These are phyloP conservation scores for Drosophila falleni DNA, from an alignment of 2,888 invertebrate genomes.

Conservation along the genomic window DNA sequence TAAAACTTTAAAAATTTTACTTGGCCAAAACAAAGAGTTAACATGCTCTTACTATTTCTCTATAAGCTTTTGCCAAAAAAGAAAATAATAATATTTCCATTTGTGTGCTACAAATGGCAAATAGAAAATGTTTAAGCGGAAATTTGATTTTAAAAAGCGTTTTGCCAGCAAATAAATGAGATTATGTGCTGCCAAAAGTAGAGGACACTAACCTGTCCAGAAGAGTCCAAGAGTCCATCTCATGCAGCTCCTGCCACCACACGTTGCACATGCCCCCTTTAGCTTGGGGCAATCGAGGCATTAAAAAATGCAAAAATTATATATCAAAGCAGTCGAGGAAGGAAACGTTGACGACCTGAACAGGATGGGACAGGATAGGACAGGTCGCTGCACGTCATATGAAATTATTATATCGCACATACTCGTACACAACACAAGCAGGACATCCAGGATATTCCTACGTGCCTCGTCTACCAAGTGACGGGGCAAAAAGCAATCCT, in stretches of 20 bases:
- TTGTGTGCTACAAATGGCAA: slow-evolving; percentile 65
- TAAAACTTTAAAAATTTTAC: slow-evolving; percentile 13
- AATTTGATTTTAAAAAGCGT: slow-evolving; percentile 84
- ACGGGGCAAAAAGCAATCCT: slow-evolving; percentile 45
- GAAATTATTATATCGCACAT: slow-evolving; percentile 78
- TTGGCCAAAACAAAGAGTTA: slow-evolving; percentile 11
- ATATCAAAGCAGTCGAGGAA: slow-evolving; percentile 74
- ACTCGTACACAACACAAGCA: slow-evolving; percentile 30
- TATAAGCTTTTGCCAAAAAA: slow-evolving; percentile 14
- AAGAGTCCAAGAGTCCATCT: slow-evolving; percentile 19
- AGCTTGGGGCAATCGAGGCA: slow-evolving; percentile 75
- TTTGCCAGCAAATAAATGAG: slow-evolving; percentile 83
- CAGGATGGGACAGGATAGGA: slow-evolving; percentile 41
- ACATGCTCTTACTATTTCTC: background rate
- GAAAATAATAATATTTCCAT: slow-evolving; percentile 40
- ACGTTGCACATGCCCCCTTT: slow-evolving; percentile 2
- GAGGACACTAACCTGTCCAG: slow-evolving; percentile 63
- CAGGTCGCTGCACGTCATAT: slow-evolving; percentile 75
- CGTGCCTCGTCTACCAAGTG: slow-evolving; percentile 72
- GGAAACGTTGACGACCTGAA: slow-evolving; percentile 49
- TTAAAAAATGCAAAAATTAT: slow-evolving; percentile 81
- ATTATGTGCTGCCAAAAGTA: slow-evolving; percentile 82
- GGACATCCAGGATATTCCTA: slow-evolving; percentile 74
- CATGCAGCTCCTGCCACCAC: background rate
- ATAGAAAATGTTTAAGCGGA: slow-evolving; percentile 81